Base-by-base conservation (phyloP, 1,140 invertebrate genomes). In the Drosophila bocqueti region DNA sequence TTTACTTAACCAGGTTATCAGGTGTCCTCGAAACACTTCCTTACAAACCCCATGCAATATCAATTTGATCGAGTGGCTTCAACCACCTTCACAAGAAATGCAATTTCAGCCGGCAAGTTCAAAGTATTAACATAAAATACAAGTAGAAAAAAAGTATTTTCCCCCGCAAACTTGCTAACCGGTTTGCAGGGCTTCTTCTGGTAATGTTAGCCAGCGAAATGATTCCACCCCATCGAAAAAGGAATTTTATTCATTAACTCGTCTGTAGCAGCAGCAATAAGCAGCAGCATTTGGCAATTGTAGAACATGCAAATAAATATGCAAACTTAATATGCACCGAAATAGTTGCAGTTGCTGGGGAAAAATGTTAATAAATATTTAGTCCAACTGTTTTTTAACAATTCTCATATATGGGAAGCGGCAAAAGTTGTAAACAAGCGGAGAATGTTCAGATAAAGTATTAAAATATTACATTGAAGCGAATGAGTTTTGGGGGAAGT, bases 331-430 rank as follows among this genome's bases (percentile, higher is more conserved):
- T 68, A 55, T 73, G 67, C 64, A 55, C 36, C 68, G n/a, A 60
- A 72, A 72, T 72, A 59, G 69, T 60, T 71, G 18, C 21, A 24
- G 38, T 50, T 75, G 26, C 60, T 40, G 18, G 73, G 43, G 49
- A 29, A 67, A 62, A 77, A 66, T 85, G 81, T 82, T 85, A 85
- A 86, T 85, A 86, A 87, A 87, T 83, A 79, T 76, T 85, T 86
- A 72, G 68, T 50, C 45, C 68, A 85, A 86, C 72, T 76, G 62
- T 60, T 79, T 76, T 50, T 54, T 43, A 87, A 83, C 83, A 83
- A 74, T 77, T 87, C 82, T 89, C 60, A 80, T 87, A 82, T 72
- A 52, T 38, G 50, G 7, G 24, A 36, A 29, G 47, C 15, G 10
- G 69, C 38, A 50, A 83, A 83, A 76, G 69, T 85, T 85, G 79